Base-by-base conservation (phyloP, 1,140 invertebrate genomes). In the Anoplolepis gracilipes region DNA sequence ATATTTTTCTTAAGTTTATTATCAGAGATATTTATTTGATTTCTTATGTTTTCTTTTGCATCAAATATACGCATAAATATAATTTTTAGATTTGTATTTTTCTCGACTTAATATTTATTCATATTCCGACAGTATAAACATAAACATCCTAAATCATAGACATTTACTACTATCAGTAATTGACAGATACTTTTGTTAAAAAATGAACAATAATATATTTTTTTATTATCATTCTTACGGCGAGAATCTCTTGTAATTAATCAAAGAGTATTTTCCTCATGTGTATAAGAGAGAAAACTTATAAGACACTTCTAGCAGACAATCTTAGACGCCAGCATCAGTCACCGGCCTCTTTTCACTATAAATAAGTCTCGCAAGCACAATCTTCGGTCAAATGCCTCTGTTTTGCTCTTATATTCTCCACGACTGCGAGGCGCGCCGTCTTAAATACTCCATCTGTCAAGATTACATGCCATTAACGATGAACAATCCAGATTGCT, bases 381-480 rank as follows among this genome's bases (percentile, higher is more conserved):
- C 61, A 62, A 84, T 84, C 22, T 77, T 39, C 16, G 42, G 36
- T n/a, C 28, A 30, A 36, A 36, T 30, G 13, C 19, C 10, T 46
- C 7, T 2, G 28, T 73, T 59, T 36, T 2, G 25, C 25, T 11
- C 7, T 25, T 39, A 36, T 39, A 39, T 82, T 62, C 46, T 19
- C 19, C 19, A 28, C 10, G 19, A 8, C 3, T 1, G 25, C 13
- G 39, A 49, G 0, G 22, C 4, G 13, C 25, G 25, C 4, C 11
- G 2, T 25, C 16, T 61, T 46, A 46, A 84, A 62, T 33, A 53
- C 30, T 84, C 59, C 13, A 64, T 84, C 25, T 53, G 10, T 64
- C 72, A 77, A 16, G 13, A 39, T 84, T 55, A 77, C 16, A 19
- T 25, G 33, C 5, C 33, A 64, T 64, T 49, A 76, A 84, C 46